These are phyloP conservation scores for Megaceryle torquata DNA, from an alignment of 2,113 vertebrate genomes.

Conservation along the genomic window DNA sequence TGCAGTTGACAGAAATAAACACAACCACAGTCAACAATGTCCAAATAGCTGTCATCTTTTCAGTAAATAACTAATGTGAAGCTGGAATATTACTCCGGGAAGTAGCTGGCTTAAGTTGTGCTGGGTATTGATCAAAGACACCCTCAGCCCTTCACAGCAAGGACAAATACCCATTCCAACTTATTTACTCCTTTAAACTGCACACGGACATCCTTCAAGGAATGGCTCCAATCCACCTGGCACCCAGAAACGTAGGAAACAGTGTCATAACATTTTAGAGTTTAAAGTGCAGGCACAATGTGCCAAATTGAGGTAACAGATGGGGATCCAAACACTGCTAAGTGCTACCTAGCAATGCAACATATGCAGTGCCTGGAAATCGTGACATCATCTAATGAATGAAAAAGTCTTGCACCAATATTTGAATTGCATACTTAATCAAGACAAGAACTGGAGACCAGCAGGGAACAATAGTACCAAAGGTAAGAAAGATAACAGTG, in stretches of 20 bases:
- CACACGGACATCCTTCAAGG: constrained; percentile 38
- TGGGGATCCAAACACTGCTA: constrained; percentile 66
- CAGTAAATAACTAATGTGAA: constrained; percentile 49
- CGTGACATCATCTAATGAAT: constrained; percentile 40
- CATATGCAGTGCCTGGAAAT: constrained; percentile 64
- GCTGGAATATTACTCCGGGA: constrained; percentile 16
- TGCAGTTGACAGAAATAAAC: not conserved
- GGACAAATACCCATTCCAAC: constrained; percentile 23
- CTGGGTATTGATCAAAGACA: constrained; percentile 6
- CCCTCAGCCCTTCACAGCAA: not conserved
- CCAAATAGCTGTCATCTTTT: not conserved
- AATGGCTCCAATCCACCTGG: constrained; percentile 68
- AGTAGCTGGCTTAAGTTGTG: constrained; percentile 5
- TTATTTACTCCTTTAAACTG: constrained; percentile 13
- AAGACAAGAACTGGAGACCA: not conserved
- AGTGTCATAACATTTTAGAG: constrained; percentile 64
- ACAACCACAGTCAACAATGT: not conserved
- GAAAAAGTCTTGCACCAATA: not conserved
- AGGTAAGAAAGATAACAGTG: not conserved
- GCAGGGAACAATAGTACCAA: not conserved
- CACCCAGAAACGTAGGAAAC: constrained; percentile 44
- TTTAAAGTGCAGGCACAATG: constrained; percentile 56
- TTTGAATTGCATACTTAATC: not conserved
- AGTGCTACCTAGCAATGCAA: constrained; percentile 67
- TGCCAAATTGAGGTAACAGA: constrained; percentile 68